Conservation (phyloP, 1,140 invertebrate genomes). For the Drosophila lowei region DNA sequence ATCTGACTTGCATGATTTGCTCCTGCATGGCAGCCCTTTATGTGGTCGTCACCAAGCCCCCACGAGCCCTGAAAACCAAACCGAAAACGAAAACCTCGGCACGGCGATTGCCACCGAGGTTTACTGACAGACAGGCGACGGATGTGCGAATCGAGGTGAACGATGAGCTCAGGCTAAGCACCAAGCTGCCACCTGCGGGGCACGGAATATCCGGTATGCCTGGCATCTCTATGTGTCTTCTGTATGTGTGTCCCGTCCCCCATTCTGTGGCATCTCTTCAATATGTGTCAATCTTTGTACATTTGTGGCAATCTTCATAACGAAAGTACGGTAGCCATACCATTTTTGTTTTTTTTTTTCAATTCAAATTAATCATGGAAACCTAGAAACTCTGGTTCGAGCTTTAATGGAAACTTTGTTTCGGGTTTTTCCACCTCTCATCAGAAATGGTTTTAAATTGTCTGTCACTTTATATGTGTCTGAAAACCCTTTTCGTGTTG, state of each 20-base stretch:
- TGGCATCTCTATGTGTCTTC: conserved; percentile 11
- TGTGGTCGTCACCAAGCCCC: conserved; percentile 25
- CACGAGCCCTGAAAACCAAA: conserved; percentile 43
- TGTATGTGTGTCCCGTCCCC: background rate
- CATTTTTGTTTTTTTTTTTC: no score
- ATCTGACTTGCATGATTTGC: conserved; percentile 28
- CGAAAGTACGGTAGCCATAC: no score
- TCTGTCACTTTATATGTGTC: no score
- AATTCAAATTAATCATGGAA: no score
- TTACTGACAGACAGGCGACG: conserved; percentile 9
- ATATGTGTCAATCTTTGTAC: background rate
- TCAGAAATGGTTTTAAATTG: no score
- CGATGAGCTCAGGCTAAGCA: conserved; percentile 16
- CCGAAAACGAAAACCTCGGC: conserved; percentile 27
- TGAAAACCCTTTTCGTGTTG: no score
- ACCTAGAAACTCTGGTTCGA: no score
- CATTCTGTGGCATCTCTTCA: conserved; percentile 1
- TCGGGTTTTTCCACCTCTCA: conserved; percentile 1
- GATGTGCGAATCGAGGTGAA: background rate
- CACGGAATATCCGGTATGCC: conserved; percentile 49
- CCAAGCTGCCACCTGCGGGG: conserved; percentile 21
- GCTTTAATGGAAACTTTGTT: background rate
- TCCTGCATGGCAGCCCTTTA: conserved; percentile 43
- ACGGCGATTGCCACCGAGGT: conserved; percentile 21
- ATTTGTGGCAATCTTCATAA: background rate